These are phyloP conservation scores for Pandemis corylana DNA, from an alignment of 2,888 invertebrate genomes.

Conservation along the genomic window DNA sequence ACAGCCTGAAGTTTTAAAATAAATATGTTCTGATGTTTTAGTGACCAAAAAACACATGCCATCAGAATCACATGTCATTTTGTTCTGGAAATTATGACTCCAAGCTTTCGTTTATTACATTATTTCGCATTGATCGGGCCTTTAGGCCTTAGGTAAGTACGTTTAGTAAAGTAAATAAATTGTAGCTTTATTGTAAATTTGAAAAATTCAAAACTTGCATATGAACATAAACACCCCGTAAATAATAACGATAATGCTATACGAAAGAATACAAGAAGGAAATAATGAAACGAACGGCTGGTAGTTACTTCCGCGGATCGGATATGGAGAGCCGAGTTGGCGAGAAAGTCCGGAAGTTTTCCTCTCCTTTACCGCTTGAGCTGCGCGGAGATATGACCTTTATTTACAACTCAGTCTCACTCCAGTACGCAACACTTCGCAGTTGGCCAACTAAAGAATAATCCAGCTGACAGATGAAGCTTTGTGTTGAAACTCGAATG, in stretches of 20 bases:
- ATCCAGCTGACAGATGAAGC: conserved; percentile 2
- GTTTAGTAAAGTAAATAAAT: no score
- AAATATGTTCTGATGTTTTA: no score
- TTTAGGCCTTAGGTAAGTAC: no score
- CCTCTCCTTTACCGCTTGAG: conserved; percentile 32
- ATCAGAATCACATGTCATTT: no score
- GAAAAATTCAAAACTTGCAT: no score
- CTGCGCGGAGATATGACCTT: conserved; percentile 21
- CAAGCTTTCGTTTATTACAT: no score
- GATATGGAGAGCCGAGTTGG: conserved; percentile 50
- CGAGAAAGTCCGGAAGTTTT: conserved; percentile 39
- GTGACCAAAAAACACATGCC: no score
- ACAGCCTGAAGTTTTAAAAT: no score
- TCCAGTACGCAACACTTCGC: not conserved
- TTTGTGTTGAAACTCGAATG: not conserved
- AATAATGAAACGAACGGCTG: conserved; percentile 60
- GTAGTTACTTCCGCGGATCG: conserved; percentile 58
- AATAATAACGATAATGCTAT: conserved; percentile 18
- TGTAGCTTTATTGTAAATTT: no score
- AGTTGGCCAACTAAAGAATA: conserved; percentile 10
- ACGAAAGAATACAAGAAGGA: conserved; percentile 38
- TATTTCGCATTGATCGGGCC: no score
- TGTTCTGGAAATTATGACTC: no score
- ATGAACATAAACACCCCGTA: not conserved
- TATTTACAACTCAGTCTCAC: conserved; percentile 35